Evolutionary conservation across 2,797 vertebrate genomes (phyloP), one percentile per base, ranked within the genome.

Genomic region (Dipus sagitta): DNA sequence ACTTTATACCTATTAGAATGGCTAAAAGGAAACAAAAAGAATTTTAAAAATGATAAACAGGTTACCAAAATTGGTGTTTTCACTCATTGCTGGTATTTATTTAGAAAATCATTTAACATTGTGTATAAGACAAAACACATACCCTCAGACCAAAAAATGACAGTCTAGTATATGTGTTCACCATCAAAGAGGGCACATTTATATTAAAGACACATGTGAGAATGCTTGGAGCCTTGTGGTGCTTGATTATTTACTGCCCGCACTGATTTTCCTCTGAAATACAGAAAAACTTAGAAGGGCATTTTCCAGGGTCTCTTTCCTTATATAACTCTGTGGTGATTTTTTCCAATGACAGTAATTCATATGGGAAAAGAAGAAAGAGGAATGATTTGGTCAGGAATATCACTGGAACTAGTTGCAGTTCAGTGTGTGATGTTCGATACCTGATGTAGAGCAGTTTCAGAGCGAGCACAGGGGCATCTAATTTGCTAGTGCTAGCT

Each of bases 61-160:
- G 12, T 38, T 92, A 54, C 15, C 13, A 23, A 21, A 77, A 64
- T 32, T 52, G 64, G 7, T 34, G 13, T n/a, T 90, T 12, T 74
- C 42, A 42, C 13, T 14, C 3, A 30, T 62, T 68, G 52, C n/a
- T 68, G 62, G 13, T 80, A 20, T 17, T 47, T 82, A 47, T 7
- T 28, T 83, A 62, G 34, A 52, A 77, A 77, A 77, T 52, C 70
- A 24, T 70, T 68, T 30, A 82, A 52, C 13, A 83, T 18, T 58
- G 47, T 30, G 10, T 7, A 42, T 23, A 88, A 93, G 70, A 42
- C 11, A 74, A n/a, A 3, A 3, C n/a, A 24, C 11, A n/a, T 42
- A 38, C n/a, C 20, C 6, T 42, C 3, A 7, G 30, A n/a, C 12
- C 3, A 20, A 62, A 1, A 14, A 38, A 13, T 1, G 2, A 21